Conservation (phyloP, 2,888 invertebrate genomes). For the Pyrochroa serraticornis region DNA sequence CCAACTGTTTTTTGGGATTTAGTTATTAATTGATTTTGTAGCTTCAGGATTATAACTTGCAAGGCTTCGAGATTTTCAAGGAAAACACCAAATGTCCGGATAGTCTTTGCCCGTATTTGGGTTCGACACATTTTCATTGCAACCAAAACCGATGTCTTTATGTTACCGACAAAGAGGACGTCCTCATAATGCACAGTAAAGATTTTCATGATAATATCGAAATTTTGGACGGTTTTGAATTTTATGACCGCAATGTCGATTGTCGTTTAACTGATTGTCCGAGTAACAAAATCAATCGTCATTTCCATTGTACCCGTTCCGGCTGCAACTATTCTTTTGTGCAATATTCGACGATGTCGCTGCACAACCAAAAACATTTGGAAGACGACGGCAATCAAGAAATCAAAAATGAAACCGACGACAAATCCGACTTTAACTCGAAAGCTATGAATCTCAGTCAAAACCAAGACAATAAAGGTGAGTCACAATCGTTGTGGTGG, state of each 20-base stretch:
- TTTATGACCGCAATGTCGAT: constrained; percentile 76
- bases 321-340: constrained; percentile 77
- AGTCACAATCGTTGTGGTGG: constrained; percentile 30
- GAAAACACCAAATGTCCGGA: constrained; percentile 75
- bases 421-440: constrained; percentile 11
- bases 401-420: constrained; percentile 45
- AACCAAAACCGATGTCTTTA: constrained; percentile 82
- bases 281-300: constrained; percentile 73
- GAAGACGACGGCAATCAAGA: constrained; percentile 43
- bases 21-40: constrained; percentile 22
- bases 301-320: constrained; percentile 76
- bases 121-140: constrained; percentile 84
- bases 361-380: constrained; percentile 73
- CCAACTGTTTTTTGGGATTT: constrained; percentile 19
- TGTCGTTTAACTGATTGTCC: constrained; percentile 71
- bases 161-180: constrained; percentile 78
- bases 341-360: constrained; percentile 74
- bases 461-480: constrained; percentile 51
- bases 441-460: constrained; percentile 54
- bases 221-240: constrained; percentile 84
- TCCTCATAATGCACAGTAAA: constrained; percentile 81
- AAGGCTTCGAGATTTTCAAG: constrained; percentile 68
- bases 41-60: constrained; percentile 64
- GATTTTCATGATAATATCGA: constrained; percentile 85
- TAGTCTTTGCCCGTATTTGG: constrained; percentile 71